Evolutionary conservation across 2,888 invertebrate species (phyloP), one percentile per base, ranked within the genome.

Genomic region (Phortica okadai): DNA sequence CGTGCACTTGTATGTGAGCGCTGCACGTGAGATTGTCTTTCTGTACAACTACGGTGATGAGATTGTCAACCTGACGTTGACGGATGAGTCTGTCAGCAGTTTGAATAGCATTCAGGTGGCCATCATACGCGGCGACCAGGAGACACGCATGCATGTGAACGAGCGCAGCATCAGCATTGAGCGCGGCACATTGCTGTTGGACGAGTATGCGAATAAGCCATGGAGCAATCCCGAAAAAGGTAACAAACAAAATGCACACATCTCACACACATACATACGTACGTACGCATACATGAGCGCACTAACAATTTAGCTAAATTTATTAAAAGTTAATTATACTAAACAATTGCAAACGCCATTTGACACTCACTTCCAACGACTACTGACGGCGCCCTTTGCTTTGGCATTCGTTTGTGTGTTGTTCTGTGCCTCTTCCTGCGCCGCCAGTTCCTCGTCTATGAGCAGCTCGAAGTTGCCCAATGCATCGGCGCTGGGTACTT

Each of bases 21-120:
- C 95, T 79, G 95, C 95, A 14, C 95, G 95, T 8, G 94, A 95
- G 92, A 95, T 97, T 41, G 95, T 97, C 64, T 97, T 97, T 88
- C 92, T 97, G 3, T 97, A 97, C 91, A 98, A 98, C 90, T 93
- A 95, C 81, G 95, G 94, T 81, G 94, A 96, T 85, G 95, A 95
- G 92, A 96, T 96, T 82, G 93, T 95, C 82, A 95, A 96, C 90
- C 94, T 97, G 85, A 95, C 95, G 67, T 95, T 97, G 1, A 94
- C 94, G 62, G 94, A 96, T 89, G 93, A 94, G 79, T 95, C 94
- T 80, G 93, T 97, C 76, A 96, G 95, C 89, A 95, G 94, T 85
- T 96, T 97, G 73, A 95, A 95, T 89, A 96, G 97, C 83, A 95
- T 97, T 45, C 97, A 98, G 91, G 94, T 98, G 77, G 96, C 97